Evolutionary conservation across 2,888 invertebrate genomes (phyloP).

Genomic region (Serripes groenlandicus): DNA sequence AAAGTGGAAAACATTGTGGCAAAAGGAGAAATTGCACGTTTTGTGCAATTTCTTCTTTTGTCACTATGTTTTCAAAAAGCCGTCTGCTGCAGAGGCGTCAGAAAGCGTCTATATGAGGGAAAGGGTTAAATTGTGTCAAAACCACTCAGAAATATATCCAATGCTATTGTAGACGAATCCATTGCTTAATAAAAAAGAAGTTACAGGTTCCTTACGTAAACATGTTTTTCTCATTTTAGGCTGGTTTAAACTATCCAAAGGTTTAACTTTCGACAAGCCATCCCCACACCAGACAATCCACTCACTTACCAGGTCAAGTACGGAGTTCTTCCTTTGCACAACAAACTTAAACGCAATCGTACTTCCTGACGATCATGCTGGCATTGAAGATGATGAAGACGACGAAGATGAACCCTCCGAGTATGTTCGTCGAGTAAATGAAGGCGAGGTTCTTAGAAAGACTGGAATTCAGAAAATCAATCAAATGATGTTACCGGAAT

Average conservation of each 20-base stretch:
- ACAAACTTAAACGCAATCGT: slow-evolving; percentile 59
- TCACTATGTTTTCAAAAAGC: no score
- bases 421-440: slow-evolving; percentile 39
- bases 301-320: slow-evolving; percentile 29
- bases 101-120: no score
- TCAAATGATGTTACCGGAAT: slow-evolving; percentile 49
- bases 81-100: no score
- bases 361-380: slow-evolving; percentile 30
- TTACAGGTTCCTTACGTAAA: no score
- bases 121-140: no score
- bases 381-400: slow-evolving; percentile 17
- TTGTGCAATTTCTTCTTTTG: no score
- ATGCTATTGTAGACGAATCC: no score
- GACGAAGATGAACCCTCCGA: slow-evolving; percentile 21
- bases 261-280: slow-evolving; percentile 60
- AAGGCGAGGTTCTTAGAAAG: slow-evolving; percentile 64
- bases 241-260: slow-evolving; percentile 66
- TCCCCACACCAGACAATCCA: slow-evolving; percentile 53
- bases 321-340: slow-evolving; percentile 65
- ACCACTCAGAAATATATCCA: no score
- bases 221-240: no score
- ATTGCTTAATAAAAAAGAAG: no score
- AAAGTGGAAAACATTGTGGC: no score
- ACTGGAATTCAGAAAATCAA: slow-evolving; percentile 54
- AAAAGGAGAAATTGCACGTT: no score